phyloP scores from a whole-genome alignment of 2,113 vertebrate genomes.

The Conger conger region DNA sequence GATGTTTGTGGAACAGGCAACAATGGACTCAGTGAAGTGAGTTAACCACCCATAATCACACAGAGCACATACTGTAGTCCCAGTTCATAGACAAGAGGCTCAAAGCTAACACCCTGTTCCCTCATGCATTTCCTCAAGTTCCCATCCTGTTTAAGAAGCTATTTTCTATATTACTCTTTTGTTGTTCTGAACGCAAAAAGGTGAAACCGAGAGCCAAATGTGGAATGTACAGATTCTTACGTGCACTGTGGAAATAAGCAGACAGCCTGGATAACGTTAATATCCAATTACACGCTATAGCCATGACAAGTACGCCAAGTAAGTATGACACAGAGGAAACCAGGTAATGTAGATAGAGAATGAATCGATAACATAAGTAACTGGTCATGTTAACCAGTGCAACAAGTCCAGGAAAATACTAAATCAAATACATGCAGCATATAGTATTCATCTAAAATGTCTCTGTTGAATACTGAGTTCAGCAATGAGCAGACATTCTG shows the following conservation, averaged over 20 bases:
- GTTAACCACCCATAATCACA: conserved; percentile 18
- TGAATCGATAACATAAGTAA: not conserved
- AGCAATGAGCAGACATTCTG: too few species aligned
- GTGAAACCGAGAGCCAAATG: not conserved
- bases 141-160: not conserved
- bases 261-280: not conserved
- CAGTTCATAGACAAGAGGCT: not conserved
- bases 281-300: not conserved
- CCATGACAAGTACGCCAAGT: not conserved
- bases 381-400: too few species aligned
- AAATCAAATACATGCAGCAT: not conserved
- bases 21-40: not conserved
- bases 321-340: not conserved
- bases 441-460: not conserved
- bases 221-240: too few species aligned
- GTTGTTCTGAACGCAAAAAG: not conserved
- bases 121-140: not conserved
- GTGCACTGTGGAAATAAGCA: not conserved
- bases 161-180: not conserved
- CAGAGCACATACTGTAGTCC: not conserved
- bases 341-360: not conserved
- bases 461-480: too few species aligned
- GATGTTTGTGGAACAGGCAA: not conserved
- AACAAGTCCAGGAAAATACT: too few species aligned
- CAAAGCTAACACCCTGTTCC: not conserved